Evolutionary conservation across 2,113 vertebrate genomes (phyloP).

Genomic region (Anas platyrhynchos): DNA sequence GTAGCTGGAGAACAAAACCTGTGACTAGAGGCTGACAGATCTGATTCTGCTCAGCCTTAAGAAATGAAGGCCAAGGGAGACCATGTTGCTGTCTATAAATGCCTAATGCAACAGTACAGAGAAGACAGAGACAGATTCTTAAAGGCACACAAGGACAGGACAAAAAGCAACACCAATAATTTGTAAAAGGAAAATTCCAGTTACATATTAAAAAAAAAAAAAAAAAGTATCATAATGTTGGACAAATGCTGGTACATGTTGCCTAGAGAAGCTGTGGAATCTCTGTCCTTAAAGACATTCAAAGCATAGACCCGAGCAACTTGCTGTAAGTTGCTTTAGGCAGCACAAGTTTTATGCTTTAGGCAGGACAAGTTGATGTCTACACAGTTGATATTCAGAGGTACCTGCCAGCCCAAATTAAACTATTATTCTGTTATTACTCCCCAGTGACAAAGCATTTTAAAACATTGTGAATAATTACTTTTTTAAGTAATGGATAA

Average conservation of each 20-base stretch:
- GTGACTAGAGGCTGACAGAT: background rate
- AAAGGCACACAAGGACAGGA: background rate
- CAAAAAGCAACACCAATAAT: background rate
- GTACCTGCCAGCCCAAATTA: background rate
- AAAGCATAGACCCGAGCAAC: background rate
- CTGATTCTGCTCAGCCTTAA: background rate
- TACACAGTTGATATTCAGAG: background rate
- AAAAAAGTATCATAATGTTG: background rate
- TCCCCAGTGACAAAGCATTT: background rate
- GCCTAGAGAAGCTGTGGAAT: background rate
- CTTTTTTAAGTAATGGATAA: background rate
- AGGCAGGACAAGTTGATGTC: fast-evolving
- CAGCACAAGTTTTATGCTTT: fast-evolving
- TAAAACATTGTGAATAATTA: background rate
- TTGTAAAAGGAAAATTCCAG: background rate
- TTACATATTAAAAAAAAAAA: background rate
- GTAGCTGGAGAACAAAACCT: background rate
- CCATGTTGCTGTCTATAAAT: background rate
- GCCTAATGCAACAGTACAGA: background rate
- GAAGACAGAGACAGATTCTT: background rate
- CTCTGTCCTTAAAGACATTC: background rate
- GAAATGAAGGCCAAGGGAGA: background rate
- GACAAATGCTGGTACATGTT: background rate
- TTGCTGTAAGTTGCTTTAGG: background rate
- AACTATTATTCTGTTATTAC: background rate